Conservation (phyloP, 2,113 vertebrate species). For the Sialia sialis region DNA sequence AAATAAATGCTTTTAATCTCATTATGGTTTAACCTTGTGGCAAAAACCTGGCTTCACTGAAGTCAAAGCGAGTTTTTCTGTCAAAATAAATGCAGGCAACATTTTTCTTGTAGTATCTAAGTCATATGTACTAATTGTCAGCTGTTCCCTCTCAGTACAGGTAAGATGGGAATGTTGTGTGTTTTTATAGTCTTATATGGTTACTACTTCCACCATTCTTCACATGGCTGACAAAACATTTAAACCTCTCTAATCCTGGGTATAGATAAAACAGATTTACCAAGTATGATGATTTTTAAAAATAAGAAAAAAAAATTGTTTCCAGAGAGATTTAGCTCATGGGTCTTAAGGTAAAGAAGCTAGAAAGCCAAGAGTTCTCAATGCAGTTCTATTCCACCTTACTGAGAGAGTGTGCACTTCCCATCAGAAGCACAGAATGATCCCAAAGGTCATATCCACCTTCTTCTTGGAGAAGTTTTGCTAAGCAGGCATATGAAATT, state of each 20-base stretch:
- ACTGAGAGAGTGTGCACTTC: not conserved
- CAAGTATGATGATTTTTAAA: not conserved
- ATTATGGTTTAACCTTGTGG: not conserved
- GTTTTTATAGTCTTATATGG: not conserved
- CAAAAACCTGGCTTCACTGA: not conserved
- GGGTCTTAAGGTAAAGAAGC: not conserved
- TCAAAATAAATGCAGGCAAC: not conserved
- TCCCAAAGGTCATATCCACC: not conserved
- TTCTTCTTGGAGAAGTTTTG: not conserved
- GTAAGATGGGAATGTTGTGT: not conserved
- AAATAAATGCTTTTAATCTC: not conserved
- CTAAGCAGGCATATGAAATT: not conserved
- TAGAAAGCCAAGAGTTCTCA: not conserved
- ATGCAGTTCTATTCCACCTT: not conserved
- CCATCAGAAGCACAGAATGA: not conserved
- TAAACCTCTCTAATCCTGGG: not conserved
- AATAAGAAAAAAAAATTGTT: not conserved
- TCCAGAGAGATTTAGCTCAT: not conserved
- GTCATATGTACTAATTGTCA: not conserved
- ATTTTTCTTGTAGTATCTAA: not conserved
- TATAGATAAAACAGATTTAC: not conserved
- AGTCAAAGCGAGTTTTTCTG: not conserved
- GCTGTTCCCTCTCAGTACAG: not conserved
- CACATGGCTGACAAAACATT: not conserved
- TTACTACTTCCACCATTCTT: not conserved